These are phyloP conservation scores for Aporrectodea caliginosa DNA, from an alignment of 1,140 invertebrate species.

Conservation along the genomic window DNA sequence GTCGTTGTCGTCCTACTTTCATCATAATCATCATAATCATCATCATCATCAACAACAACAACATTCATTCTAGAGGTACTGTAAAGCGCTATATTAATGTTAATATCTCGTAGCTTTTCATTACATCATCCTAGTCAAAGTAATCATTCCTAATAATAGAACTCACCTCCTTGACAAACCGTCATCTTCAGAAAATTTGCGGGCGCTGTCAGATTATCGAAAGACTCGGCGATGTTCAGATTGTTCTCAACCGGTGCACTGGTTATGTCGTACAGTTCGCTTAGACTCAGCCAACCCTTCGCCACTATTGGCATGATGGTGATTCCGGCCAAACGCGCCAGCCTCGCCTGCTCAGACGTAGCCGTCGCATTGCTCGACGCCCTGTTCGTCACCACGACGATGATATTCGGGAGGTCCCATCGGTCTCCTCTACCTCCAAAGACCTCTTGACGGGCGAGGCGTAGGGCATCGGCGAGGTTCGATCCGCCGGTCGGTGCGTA, in stretches of 20 bases:
- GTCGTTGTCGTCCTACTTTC: no score
- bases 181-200: background rate
- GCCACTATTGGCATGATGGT: background rate
- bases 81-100: no score
- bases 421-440: background rate
- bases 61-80: no score
- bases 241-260: background rate
- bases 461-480: background rate
- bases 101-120: no score
- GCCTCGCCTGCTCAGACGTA: background rate
- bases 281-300: background rate
- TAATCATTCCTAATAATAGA: no score
- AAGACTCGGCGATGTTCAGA: background rate
- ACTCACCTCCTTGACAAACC: background rate
- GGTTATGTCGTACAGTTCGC: background rate
- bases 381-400: background rate
- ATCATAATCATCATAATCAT: no score
- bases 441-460: background rate
- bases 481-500: background rate
- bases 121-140: no score
- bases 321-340: background rate
- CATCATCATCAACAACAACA: no score
- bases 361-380: background rate
- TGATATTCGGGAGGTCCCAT: background rate
- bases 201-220: background rate